Evolutionary conservation across 2,888 invertebrate genomes (phyloP).

Genomic region (Thecophora atra): DNA sequence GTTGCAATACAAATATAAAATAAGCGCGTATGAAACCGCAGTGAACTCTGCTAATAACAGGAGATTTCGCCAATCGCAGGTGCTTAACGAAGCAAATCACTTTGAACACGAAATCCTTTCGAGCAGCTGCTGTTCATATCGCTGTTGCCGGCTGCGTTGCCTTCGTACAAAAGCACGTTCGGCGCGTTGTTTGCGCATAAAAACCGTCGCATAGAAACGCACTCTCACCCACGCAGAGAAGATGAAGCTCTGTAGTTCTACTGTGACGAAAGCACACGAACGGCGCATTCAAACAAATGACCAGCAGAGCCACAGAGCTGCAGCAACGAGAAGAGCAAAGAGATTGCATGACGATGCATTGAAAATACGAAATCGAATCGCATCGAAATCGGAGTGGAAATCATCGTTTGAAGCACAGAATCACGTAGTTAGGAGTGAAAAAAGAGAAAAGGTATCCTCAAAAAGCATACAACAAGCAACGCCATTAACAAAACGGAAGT

Average conservation of each 20-base stretch:
- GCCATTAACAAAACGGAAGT: too few relatives aligned
- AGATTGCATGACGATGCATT: conserved; percentile 15
- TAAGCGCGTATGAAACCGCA: background rate
- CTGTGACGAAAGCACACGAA: background rate
- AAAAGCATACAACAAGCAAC: too few relatives aligned
- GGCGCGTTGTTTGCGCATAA: background rate
- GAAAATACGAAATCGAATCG: background rate
- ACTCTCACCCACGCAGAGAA: background rate
- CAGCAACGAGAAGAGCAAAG: conserved; percentile 7
- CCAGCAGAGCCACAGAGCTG: background rate
- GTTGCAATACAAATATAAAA: too few relatives aligned
- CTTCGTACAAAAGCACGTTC: background rate
- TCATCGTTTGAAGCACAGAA: conserved; percentile 4
- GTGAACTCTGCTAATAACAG: background rate
- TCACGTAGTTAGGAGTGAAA: background rate
- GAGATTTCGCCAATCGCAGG: background rate
- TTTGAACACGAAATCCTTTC: conserved; percentile 8
- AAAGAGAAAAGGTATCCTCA: background rate
- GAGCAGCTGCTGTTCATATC: background rate
- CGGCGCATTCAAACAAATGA: background rate
- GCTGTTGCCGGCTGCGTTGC: too few relatives aligned
- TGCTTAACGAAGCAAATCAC: conserved; percentile 18
- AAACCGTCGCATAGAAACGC: background rate
- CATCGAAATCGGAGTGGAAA: background rate
- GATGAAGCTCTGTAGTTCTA: background rate